These are phyloP conservation scores for Anguilla megastoma DNA, from an alignment of 2,797 vertebrate species.

Conservation along the genomic window DNA sequence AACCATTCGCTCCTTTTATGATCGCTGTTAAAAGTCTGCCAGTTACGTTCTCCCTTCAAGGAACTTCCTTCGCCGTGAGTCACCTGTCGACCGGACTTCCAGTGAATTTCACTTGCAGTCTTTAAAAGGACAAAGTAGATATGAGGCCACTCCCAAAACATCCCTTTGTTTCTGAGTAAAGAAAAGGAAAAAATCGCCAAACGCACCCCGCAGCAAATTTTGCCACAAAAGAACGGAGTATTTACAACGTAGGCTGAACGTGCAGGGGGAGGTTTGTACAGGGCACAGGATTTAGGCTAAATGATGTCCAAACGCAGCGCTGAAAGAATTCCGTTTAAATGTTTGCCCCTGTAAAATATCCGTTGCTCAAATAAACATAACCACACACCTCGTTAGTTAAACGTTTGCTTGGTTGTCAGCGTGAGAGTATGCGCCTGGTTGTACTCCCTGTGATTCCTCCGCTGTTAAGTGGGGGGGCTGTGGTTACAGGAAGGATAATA, in stretches of 20 bases:
- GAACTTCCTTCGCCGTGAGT: background rate
- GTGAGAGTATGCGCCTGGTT: background rate
- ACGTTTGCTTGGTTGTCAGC: background rate
- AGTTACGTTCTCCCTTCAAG: background rate
- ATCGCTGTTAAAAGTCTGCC: background rate
- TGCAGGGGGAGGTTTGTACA: background rate
- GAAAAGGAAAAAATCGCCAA: background rate
- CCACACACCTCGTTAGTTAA: too few relatives aligned
- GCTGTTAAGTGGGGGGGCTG: background rate
- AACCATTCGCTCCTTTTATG: background rate
- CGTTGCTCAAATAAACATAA: too few relatives aligned
- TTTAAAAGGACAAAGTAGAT: background rate
- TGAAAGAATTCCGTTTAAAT: background rate
- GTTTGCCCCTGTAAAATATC: background rate
- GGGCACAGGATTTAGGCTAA: background rate
- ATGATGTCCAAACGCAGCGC: background rate
- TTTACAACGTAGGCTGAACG: background rate
- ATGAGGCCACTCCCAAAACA: background rate
- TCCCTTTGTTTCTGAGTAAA: background rate
- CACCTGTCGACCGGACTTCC: background rate
- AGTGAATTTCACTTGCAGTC: background rate
- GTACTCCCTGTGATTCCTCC: background rate
- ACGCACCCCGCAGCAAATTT: background rate
- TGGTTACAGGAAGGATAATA: background rate
- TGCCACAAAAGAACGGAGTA: background rate